Conservation (phyloP, 1,140 invertebrate species). For the Drosophila elegans region DNA sequence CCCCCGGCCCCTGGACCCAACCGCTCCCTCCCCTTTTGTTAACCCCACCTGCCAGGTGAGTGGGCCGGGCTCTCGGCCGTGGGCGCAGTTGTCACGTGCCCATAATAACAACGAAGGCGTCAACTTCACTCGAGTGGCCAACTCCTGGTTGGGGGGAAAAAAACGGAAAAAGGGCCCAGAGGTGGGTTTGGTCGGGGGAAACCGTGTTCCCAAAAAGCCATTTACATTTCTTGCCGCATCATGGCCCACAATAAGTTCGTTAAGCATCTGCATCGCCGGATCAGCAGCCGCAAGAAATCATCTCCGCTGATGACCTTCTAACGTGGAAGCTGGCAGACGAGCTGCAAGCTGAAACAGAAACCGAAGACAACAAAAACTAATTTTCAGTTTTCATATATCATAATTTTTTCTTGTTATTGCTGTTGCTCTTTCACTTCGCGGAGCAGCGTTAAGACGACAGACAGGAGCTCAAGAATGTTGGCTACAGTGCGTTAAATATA, state of each 20-base stretch:
- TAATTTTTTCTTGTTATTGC: conserved; percentile 22
- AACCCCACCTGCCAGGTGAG: conserved; percentile 34
- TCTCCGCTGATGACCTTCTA: conserved; percentile 43
- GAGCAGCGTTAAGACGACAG: conserved; percentile 56
- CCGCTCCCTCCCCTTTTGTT: neutral
- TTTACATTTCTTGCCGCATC: conserved; percentile 74
- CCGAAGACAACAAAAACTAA: conserved; percentile 60
- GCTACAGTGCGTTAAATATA: conserved; percentile 4
- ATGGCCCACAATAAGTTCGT: conserved; percentile 73
- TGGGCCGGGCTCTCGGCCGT: conserved; percentile 52
- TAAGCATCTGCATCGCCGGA: conserved; percentile 38
- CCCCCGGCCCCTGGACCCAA: neutral
- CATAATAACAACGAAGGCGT: conserved; percentile 72
- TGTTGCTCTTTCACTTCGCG: conserved; percentile 62
- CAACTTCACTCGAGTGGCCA: conserved; percentile 52
- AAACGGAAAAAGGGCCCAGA: conserved; percentile 10
- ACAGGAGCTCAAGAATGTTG: conserved; percentile 8
- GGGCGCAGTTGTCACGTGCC: conserved; percentile 81
- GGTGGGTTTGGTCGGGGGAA: neutral
- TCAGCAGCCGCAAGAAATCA: conserved; percentile 40
- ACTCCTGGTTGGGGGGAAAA: conserved; percentile 25
- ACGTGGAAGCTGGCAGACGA: conserved; percentile 8
- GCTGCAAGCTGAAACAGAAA: conserved; percentile 43
- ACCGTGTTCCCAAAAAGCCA: conserved; percentile 39
- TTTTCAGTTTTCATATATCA: conserved; percentile 63